phyloP scores from a whole-genome alignment of 1,140 invertebrate genomes.

The Paraescarpia echinospica region DNA sequence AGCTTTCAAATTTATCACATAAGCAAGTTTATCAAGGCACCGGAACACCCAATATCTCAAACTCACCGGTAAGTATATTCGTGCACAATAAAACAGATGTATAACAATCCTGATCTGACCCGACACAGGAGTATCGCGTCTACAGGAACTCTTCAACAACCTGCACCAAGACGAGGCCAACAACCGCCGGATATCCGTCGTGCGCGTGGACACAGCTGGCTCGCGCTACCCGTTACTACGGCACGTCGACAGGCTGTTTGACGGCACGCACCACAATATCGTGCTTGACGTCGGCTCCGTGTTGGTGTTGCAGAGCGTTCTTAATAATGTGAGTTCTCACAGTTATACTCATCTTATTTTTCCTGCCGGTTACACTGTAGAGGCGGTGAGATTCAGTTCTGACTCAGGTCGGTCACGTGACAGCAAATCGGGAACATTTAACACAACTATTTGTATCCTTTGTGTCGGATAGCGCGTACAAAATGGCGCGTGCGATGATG shows the following conservation, averaged over 20 bases:
- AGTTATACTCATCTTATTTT: neutral
- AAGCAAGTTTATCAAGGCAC: neutral
- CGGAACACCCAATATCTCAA: neutral
- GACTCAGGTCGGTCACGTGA: no score
- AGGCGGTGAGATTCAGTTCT: no score
- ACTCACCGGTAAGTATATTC: neutral
- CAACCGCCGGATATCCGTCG: neutral
- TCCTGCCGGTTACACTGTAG: no score
- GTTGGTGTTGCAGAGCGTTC: constrained; percentile 35
- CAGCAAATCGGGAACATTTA: no score
- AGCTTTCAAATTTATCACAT: neutral
- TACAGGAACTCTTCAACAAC: constrained; percentile 20
- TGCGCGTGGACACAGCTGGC: constrained; percentile 5
- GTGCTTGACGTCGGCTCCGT: constrained; percentile 42
- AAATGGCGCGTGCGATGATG: no score
- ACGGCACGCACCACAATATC: constrained; percentile 30
- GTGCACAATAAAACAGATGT: neutral
- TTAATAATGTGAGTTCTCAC: constrained; percentile 39
- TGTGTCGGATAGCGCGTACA: no score
- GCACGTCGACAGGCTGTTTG: constrained; percentile 23
- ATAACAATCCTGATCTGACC: neutral
- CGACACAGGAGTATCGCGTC: neutral
- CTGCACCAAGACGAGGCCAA: constrained; percentile 13
- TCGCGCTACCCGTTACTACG: constrained; percentile 25
- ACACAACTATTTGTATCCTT: no score